Conservation (phyloP, 2,888 invertebrate genomes). For the Tigriopus californicus region DNA sequence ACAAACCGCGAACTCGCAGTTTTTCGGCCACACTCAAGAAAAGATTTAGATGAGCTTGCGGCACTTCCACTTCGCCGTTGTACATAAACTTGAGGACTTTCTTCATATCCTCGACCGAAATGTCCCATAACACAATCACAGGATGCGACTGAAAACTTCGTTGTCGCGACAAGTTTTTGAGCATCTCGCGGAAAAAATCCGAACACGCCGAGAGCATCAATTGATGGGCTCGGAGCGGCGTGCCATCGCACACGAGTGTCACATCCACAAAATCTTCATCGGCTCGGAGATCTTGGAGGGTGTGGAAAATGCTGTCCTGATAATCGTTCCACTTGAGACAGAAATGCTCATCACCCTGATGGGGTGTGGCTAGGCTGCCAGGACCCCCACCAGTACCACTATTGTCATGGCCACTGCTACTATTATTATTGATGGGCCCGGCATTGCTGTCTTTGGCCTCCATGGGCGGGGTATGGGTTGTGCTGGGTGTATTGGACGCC, state of each 20-base stretch:
- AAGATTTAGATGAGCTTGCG: constrained; percentile 1
- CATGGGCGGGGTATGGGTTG: too few species aligned
- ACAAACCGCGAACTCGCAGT: constrained; percentile 10
- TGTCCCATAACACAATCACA: constrained; percentile 12
- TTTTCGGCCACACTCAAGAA: constrained; percentile 11
- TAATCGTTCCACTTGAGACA: constrained; percentile 21
- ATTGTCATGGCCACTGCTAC: too few species aligned
- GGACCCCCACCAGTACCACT: too few species aligned
- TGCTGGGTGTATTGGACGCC: too few species aligned
- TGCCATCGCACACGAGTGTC: constrained; percentile 27
- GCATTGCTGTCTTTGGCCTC: too few species aligned
- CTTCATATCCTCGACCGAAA: constrained; percentile 1
- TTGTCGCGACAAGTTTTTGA: constrained; percentile 18
- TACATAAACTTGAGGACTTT: constrained; percentile 8
- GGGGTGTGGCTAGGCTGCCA: not conserved
- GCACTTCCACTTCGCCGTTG: constrained; percentile 11
- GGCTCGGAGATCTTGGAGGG: constrained; percentile 25
- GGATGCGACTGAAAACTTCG: not conserved
- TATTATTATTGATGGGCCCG: too few species aligned
- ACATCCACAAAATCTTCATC: constrained; percentile 27
- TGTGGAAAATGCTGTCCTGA: constrained; percentile 24
- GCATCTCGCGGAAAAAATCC: constrained; percentile 23
- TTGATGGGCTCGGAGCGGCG: constrained; percentile 26
- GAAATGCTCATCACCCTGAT: constrained; percentile 19
- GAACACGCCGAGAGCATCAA: constrained; percentile 27